A percentile compares a stretch with the other conserved stretches of the same genome.
Conservation (phyloP, 2,113 vertebrate genomes). For the Pachycephala philippinensis region DNA sequence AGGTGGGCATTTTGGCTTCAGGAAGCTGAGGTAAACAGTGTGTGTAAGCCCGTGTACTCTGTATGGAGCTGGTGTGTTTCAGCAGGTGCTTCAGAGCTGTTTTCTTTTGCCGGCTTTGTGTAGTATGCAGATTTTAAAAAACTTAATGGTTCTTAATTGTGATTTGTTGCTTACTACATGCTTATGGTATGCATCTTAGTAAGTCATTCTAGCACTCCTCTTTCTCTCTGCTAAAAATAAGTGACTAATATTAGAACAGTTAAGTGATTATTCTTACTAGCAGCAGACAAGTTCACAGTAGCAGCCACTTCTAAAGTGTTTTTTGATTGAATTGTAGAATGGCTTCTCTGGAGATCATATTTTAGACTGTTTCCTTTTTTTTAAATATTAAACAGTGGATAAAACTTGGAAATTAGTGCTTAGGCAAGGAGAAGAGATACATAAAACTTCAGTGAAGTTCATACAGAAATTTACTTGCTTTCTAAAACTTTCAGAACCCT, state of each 20-base stretch:
- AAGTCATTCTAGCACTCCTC: slow-evolving; percentile 37
- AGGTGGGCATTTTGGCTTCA: neutral
- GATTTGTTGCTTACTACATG: slow-evolving; percentile 49
- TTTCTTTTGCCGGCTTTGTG: neutral
- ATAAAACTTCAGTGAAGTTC: neutral
- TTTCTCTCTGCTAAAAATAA: slow-evolving; percentile 56
- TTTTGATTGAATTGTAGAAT: neutral
- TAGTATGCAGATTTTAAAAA: neutral
- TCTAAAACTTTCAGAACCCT: neutral
- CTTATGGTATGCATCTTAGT: slow-evolving; percentile 48
- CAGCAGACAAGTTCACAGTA: slow-evolving; percentile 34
- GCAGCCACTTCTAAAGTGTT: neutral
- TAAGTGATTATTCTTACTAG: slow-evolving; percentile 49
- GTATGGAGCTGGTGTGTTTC: neutral
- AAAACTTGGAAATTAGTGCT: neutral
- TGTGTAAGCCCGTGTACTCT: neutral
- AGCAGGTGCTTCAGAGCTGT: neutral
- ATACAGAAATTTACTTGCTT: neutral
- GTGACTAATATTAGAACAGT: slow-evolving; percentile 62
- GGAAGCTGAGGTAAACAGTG: neutral
- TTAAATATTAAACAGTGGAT: neutral
- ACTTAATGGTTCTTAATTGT: neutral
- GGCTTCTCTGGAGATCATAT: neutral
- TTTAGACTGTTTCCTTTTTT: neutral
- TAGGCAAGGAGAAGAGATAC: neutral